Evolutionary conservation across 1,140 invertebrate genomes (phyloP).

Genomic region (Patella vulgata): DNA sequence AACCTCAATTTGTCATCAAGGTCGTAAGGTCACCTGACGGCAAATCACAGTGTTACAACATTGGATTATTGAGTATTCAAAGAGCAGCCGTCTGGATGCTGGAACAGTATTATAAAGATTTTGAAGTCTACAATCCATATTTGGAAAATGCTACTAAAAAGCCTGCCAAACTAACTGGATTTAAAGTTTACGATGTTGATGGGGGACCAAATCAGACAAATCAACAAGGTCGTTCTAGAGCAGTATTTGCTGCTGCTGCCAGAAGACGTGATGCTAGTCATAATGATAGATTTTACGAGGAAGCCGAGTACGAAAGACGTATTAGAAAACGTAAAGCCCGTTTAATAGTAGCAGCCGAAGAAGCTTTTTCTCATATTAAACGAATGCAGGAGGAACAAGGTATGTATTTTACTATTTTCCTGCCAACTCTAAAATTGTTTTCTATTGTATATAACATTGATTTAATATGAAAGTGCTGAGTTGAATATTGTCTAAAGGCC

Average conservation of each 20-base stretch:
- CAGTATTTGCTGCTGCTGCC: constrained; percentile 72
- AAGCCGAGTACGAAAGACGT: constrained; percentile 94
- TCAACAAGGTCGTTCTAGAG: constrained; percentile 67
- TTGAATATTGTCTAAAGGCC: no score
- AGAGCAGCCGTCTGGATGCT: constrained; percentile 92
- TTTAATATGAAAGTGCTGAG: no score
- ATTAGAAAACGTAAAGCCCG: constrained; percentile 90
- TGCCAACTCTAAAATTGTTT: constrained; percentile 4
- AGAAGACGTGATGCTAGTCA: constrained; percentile 85
- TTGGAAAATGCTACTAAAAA: constrained; percentile 68
- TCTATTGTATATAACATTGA: not conserved
- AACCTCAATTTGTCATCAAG: constrained; percentile 90
- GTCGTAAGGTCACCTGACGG: constrained; percentile 94
- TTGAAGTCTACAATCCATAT: constrained; percentile 94
- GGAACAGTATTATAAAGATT: constrained; percentile 95
- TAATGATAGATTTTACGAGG: constrained; percentile 95
- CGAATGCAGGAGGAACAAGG: constrained; percentile 70
- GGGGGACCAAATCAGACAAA: constrained; percentile 68
- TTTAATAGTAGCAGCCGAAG: constrained; percentile 91
- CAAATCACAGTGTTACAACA: constrained; percentile 75
- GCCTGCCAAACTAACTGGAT: constrained; percentile 71
- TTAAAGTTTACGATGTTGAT: constrained; percentile 98
- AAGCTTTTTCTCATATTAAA: constrained; percentile 96
- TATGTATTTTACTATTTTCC: constrained; percentile 22
- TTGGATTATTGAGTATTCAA: constrained; percentile 93